These are phyloP conservation scores for Polyommatus iphigenia DNA, from an alignment of 2,888 invertebrate species.

Conservation along the genomic window DNA sequence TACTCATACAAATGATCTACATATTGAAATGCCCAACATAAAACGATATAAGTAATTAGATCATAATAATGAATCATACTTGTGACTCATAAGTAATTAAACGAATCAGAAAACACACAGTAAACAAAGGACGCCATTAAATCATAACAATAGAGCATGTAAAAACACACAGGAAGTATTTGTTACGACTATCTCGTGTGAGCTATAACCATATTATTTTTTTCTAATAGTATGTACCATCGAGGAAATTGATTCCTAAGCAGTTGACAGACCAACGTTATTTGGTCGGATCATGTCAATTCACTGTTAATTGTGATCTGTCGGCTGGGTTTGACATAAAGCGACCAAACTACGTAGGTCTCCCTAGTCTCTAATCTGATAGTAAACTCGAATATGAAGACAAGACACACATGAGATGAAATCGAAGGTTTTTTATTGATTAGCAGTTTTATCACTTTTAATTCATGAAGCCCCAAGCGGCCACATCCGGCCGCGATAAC, in stretches of 20 bases:
- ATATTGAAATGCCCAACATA: background rate
- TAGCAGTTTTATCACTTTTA: no score
- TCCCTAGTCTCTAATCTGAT: no score
- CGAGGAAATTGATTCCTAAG: no score
- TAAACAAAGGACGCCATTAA: constrained; percentile 17
- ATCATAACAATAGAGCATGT: constrained; percentile 21
- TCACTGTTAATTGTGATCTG: no score
- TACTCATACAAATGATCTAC: background rate
- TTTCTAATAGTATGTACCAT: background rate
- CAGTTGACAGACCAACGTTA: no score
- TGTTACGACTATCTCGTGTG: background rate
- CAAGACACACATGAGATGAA: no score
- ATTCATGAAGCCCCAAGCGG: no score
- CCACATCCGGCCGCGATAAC: no score
- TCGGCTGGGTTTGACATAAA: no score
- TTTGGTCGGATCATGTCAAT: no score
- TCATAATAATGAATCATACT: background rate
- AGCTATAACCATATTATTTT: background rate
- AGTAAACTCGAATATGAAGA: background rate
- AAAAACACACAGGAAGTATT: constrained; percentile 13
- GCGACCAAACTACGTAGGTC: no score
- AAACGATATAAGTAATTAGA: background rate
- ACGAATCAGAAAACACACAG: background rate
- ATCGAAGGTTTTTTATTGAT: no score
- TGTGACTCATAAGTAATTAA: background rate